Evolutionary conservation across 2,888 invertebrate species (phyloP).

Genomic region (Caenorhabditis plicata): DNA sequence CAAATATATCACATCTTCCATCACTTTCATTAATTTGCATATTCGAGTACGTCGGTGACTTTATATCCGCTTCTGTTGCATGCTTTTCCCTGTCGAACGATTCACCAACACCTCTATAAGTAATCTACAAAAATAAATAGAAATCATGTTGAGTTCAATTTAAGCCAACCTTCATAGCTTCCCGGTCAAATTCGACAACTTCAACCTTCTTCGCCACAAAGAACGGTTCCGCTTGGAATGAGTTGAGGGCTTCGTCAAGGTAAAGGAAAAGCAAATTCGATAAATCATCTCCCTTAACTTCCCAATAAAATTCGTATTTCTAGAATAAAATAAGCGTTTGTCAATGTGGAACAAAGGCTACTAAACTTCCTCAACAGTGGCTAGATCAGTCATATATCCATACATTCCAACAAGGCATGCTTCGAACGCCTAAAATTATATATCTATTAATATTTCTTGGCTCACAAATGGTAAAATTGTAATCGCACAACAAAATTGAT

Average conservation of each 20-base stretch:
- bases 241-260: conserved; percentile 87
- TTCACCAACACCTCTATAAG: no score
- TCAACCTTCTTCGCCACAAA: conserved; percentile 57
- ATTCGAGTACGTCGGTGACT: conserved; percentile 98
- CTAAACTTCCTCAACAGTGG: conserved; percentile 73
- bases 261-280: conserved; percentile 86
- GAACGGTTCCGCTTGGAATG: conserved; percentile 76
- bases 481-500: conserved; percentile 43
- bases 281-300: conserved; percentile 84
- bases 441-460: background rate
- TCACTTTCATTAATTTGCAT: conserved; percentile 82
- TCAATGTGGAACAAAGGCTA: background rate
- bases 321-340: conserved; percentile 2
- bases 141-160: background rate
- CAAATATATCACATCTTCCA: conserved; percentile 78
- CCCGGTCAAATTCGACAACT: conserved; percentile 42
- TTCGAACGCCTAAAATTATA: conserved; percentile 53
- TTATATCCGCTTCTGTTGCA: conserved; percentile 81
- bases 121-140: no score
- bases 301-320: conserved; percentile 78
- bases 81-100: conserved; percentile 88
- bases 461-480: background rate
- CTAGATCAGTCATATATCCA: conserved; percentile 80
- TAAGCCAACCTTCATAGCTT: conserved; percentile 15
- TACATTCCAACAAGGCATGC: conserved; percentile 86